Evolutionary conservation across 2,113 vertebrate species (phyloP), one percentile per base, ranked within the genome.

Genomic region (Daphoenositta chrysoptera): DNA sequence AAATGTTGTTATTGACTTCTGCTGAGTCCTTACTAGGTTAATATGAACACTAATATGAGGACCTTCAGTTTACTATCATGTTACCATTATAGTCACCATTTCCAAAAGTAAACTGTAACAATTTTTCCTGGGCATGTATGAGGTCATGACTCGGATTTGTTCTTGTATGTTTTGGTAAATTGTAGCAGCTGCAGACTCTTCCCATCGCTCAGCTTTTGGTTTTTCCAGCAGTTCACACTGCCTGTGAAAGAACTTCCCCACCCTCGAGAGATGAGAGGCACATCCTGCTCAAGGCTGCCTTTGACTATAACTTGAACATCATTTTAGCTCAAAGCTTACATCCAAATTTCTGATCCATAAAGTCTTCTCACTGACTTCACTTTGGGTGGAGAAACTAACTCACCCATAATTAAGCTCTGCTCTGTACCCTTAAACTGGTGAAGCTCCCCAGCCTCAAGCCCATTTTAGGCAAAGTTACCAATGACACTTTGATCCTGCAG

Each of bases 201-300:
- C n/a, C 11, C 31, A 56, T 24, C 0, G 0, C 21, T 65, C 37
- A 26, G 45, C 23, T 58, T 80, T 71, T 77, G 2, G 5, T 30
- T 87, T 80, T 85, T 77, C 28, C 21, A 28, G 47, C 33, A 30
- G 33, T 48, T 89, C n/a, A 30, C 10, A 6, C n/a, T 78, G 51
- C 37, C 21, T 75, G 17, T 66, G 72, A 64, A 86, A 86, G 90
- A 92, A 47, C 22, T 79, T 81, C 19, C 33, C 60, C 30, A 24
- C 14, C 10, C 21, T 68, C 13, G 11, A 58, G 42, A 56, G 35
- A 24, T 14, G 11, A 50, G 35, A 44, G 28, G 42, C 35, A 57
- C n/a, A 24, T 83, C 39, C 45, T 10, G 2, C 51, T 86, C 39
- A 83, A 39, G 57, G 76, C 47, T 83, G 31, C 19, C 19, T 33